A percentile compares a stretch with the other conserved stretches of the same genome.
phyloP scores from a whole-genome alignment of 2,797 vertebrate genomes.

The Streptopelia turtur region DNA sequence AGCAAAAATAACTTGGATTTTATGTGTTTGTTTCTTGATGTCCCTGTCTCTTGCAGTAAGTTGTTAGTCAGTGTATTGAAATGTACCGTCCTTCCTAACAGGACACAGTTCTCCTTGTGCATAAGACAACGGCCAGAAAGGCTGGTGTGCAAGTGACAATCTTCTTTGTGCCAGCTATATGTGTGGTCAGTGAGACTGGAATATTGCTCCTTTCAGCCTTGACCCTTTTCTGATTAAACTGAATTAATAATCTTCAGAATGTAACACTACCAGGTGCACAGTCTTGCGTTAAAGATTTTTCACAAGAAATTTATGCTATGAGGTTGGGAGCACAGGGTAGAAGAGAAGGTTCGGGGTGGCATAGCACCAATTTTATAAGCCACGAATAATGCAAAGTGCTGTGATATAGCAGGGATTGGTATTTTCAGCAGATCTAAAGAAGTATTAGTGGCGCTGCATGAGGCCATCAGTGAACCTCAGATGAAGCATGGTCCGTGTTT shows the following conservation, averaged over 20 bases:
- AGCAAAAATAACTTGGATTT: background rate
- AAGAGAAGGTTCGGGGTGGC: background rate
- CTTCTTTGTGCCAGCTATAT: background rate
- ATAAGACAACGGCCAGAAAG: background rate
- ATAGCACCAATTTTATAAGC: background rate
- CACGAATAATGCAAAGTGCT: background rate
- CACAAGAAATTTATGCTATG: background rate
- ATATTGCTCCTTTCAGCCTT: background rate
- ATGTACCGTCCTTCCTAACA: background rate
- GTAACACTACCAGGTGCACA: background rate
- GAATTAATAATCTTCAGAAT: background rate
- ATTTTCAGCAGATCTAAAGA: background rate
- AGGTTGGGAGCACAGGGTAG: background rate
- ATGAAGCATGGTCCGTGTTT: background rate
- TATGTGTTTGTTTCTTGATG: background rate
- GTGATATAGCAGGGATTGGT: background rate
- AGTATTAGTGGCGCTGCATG: accelerated
- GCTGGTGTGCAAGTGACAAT: background rate
- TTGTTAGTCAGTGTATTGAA: background rate
- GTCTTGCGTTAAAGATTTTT: background rate
- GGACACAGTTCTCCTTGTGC: background rate
- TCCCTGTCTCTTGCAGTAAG: background rate
- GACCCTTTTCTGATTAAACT: background rate
- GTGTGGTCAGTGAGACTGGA: background rate
- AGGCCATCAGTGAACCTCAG: background rate